Conservation (phyloP, 2,113 vertebrate species). For the Coturnix japonica region DNA sequence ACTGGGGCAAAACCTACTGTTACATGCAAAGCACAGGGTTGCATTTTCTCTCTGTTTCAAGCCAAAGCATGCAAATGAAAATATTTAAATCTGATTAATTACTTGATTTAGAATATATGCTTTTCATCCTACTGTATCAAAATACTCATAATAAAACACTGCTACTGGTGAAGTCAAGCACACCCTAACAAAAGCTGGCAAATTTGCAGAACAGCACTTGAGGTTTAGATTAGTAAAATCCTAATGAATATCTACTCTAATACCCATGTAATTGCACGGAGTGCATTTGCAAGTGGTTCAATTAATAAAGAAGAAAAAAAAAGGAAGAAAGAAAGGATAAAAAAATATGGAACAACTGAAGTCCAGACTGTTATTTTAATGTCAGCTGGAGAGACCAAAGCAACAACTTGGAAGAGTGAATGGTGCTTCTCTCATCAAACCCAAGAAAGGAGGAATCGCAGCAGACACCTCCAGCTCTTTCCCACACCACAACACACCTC, state of each 20-base stretch:
- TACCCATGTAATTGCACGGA: slow-evolving; percentile 55
- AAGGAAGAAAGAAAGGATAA: accelerated
- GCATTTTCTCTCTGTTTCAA: neutral
- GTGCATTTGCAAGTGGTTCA: slow-evolving; percentile 36
- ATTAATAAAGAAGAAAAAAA: neutral
- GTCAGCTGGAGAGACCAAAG: neutral
- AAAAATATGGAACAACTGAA: neutral
- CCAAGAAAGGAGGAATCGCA: neutral
- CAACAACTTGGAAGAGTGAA: neutral
- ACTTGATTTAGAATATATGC: slow-evolving; percentile 15
- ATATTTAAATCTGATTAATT: slow-evolving; percentile 43
- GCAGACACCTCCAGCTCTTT: neutral
- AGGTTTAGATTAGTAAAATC: slow-evolving; percentile 66
- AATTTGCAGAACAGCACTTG: slow-evolving; percentile 65
- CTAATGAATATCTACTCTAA: slow-evolving; percentile 64
- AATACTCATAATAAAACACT: slow-evolving; percentile 43
- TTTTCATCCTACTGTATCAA: slow-evolving; percentile 36
- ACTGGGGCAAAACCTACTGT: slow-evolving; percentile 16
- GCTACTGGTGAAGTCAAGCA: slow-evolving; percentile 57
- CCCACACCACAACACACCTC: neutral
- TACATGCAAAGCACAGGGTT: neutral
- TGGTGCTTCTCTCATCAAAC: neutral
- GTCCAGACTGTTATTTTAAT: neutral
- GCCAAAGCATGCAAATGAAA: slow-evolving; percentile 18
- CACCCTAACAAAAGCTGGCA: slow-evolving; percentile 44